phyloP scores from a whole-genome alignment of 2,797 vertebrate species.

The Micropoecilia bifurca region DNA sequence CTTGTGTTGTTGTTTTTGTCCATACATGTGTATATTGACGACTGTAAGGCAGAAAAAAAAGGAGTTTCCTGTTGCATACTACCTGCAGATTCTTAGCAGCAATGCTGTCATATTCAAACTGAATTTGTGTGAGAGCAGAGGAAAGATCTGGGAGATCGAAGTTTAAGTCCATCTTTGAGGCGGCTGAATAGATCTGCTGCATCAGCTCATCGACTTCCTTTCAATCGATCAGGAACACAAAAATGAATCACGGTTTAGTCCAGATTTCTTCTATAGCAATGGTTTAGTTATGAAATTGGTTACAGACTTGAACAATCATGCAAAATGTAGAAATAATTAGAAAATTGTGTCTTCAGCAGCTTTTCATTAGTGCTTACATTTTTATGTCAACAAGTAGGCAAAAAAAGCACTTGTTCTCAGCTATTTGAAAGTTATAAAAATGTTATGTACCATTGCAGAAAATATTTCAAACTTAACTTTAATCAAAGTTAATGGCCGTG shows the following conservation, averaged over 20 bases:
- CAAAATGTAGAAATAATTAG: neutral
- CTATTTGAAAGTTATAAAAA: neutral
- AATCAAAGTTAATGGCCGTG: slow-evolving; percentile 18
- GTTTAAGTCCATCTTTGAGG: slow-evolving; percentile 72
- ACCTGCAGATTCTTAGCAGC: slow-evolving; percentile 89
- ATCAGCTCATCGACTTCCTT: slow-evolving; percentile 85
- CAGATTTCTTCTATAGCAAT: neutral
- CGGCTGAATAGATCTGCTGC: slow-evolving; percentile 78
- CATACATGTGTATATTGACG: neutral
- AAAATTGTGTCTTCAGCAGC: neutral
- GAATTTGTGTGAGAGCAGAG: slow-evolving; percentile 85
- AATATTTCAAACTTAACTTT: neutral
- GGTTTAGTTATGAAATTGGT: neutral
- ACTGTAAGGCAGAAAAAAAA: neutral
- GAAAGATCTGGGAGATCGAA: slow-evolving; percentile 84
- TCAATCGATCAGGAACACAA: slow-evolving; percentile 25
- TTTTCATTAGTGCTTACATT: neutral
- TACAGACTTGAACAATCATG: neutral
- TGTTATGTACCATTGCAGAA: neutral
- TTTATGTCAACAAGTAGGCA: neutral
- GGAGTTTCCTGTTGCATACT: neutral
- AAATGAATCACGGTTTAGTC: neutral
- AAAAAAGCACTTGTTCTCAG: neutral
- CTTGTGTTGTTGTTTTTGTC: neutral
- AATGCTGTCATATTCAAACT: slow-evolving; percentile 87